Conservation (phyloP, 2,113 vertebrate species). For the Girardinichthys multiradiatus region DNA sequence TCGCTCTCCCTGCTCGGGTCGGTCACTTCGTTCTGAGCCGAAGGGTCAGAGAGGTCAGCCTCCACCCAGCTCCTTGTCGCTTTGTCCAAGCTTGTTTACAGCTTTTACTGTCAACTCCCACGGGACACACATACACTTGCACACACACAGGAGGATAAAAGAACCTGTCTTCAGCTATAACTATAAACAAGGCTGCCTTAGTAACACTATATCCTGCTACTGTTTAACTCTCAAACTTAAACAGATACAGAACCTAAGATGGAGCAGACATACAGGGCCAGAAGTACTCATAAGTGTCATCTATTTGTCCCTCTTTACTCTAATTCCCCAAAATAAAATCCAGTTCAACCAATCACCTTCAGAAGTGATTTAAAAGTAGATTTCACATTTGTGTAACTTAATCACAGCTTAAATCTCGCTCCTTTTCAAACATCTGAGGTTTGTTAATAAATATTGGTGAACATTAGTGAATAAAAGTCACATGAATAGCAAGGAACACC, state of each 20-base stretch:
- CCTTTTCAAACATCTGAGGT: too few species aligned
- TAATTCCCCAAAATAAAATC: too few species aligned
- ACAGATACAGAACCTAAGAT: constrained; percentile 3
- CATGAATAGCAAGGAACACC: too few species aligned
- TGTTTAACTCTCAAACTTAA: constrained; percentile 34
- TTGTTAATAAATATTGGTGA: too few species aligned
- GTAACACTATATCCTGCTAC: constrained; percentile 57
- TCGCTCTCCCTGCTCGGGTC: constrained; percentile 3
- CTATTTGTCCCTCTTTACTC: too few species aligned
- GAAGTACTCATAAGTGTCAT: background rate
- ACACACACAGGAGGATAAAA: background rate
- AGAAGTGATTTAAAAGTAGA: too few species aligned
- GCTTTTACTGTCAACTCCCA: constrained; percentile 58
- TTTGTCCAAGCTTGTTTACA: constrained; percentile 58
- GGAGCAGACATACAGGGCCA: background rate
- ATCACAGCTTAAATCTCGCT: too few species aligned
- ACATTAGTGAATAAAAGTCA: too few species aligned
- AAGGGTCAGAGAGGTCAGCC: constrained; percentile 57
- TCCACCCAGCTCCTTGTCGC: constrained; percentile 40
- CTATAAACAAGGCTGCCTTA: constrained; percentile 64
- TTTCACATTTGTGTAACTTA: too few species aligned
- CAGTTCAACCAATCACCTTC: too few species aligned
- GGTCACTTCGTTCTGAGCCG: constrained; percentile 26
- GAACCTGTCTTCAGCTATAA: constrained; percentile 15
- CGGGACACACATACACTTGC: constrained; percentile 10